A percentile compares a stretch with the other conserved stretches of the same genome.
Evolutionary conservation across 2,888 invertebrate species (phyloP).

Genomic region (Cryptophagus acutangulus): DNA sequence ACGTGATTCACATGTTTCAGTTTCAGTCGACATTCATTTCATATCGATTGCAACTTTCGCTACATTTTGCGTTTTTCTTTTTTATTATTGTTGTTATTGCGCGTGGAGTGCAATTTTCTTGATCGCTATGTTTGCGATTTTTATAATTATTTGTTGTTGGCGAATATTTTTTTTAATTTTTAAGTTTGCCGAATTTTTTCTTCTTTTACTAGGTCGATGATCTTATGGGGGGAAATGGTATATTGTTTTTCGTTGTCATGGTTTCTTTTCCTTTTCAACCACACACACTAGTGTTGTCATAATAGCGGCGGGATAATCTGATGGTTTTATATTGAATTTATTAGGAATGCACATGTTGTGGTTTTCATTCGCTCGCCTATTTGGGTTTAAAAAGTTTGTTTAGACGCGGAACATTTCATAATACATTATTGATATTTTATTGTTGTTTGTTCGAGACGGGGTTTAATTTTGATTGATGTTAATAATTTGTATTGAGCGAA

Average conservation of each 20-base stretch:
- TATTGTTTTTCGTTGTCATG: conserved; percentile 30
- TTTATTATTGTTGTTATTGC: conserved; percentile 8
- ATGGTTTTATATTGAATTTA: conserved; percentile 1
- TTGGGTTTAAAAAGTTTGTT: conserved; percentile 1
- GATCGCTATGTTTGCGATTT: no score
- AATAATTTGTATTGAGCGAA: not conserved
- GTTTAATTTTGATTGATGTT: not conserved
- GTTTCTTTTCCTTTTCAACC: conserved; percentile 22
- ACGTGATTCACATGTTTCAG: conserved; percentile 39
- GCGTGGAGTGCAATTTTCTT: no score
- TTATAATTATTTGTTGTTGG: no score
- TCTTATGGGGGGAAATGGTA: conserved; percentile 13
- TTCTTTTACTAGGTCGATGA: conserved; percentile 26
- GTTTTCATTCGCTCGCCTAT: not conserved
- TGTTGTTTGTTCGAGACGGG: not conserved
- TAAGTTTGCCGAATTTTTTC: no score
- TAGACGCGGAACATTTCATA: not conserved
- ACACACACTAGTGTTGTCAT: conserved; percentile 11
- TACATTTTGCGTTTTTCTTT: not conserved
- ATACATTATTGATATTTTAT: not conserved
- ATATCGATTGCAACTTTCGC: conserved; percentile 46
- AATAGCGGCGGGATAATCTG: conserved; percentile 2
- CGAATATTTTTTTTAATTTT: no score
- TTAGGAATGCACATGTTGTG: no score
- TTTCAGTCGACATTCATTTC: conserved; percentile 41